These are phyloP conservation scores for Melieria crassipennis DNA, from an alignment of 2,888 invertebrate genomes.

Conservation along the genomic window DNA sequence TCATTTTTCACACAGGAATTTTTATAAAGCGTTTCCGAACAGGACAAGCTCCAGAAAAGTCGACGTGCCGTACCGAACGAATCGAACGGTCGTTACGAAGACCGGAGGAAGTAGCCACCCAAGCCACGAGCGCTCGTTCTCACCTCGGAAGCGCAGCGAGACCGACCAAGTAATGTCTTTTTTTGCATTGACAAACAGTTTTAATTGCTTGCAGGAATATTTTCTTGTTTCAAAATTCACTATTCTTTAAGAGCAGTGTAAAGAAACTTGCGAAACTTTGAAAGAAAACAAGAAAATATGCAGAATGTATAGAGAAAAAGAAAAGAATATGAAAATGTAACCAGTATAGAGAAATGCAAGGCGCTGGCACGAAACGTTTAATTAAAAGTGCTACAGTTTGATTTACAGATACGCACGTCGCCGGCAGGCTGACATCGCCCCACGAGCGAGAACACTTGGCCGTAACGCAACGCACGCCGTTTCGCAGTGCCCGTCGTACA, in stretches of 20 bases:
- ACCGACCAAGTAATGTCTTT: conserved; percentile 39
- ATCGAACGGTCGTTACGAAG: conserved; percentile 1
- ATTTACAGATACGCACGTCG: conserved; percentile 54
- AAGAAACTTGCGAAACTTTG: conserved; percentile 13
- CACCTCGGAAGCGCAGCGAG: conserved; percentile 24
- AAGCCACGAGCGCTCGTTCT: conserved; percentile 24
- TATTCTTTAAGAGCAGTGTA: background rate
- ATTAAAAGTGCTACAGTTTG: conserved; percentile 63
- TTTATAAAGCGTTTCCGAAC: conserved; percentile 43
- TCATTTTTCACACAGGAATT: conserved; percentile 62
- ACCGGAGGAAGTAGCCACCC: conserved; percentile 33
- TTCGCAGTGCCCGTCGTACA: conserved; percentile 14
- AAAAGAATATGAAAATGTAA: conserved; percentile 23
- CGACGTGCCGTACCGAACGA: conserved; percentile 20
- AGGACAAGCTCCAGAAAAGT: conserved; percentile 38
- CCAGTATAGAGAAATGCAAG: conserved; percentile 24
- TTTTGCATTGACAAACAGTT: conserved; percentile 26
- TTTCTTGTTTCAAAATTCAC: conserved; percentile 33
- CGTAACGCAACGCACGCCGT: conserved; percentile 9
- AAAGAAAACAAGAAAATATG: conserved; percentile 28
- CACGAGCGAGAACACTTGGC: background rate
- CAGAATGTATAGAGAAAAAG: conserved; percentile 24
- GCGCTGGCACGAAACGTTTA: conserved; percentile 24
- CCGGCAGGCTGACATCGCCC: background rate
- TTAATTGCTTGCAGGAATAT: conserved; percentile 19